These are phyloP conservation scores for Apeltes quadracus DNA, from an alignment of 2,113 vertebrate species.

Conservation along the genomic window DNA sequence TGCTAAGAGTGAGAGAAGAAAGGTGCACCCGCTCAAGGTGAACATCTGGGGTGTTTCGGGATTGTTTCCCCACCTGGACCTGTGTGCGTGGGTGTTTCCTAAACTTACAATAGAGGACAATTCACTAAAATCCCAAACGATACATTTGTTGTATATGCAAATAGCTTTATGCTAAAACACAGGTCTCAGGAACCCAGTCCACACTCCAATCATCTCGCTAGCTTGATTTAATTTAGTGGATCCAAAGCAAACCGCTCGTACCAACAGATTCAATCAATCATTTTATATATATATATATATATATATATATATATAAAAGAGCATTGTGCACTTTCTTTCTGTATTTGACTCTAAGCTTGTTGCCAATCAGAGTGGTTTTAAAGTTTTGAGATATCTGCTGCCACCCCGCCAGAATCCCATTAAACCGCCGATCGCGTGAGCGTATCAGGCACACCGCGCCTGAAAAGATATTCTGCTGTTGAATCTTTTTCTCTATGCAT, in stretches of 20 bases:
- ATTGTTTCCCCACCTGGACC: background rate
- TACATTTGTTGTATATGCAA: background rate
- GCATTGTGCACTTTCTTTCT: background rate
- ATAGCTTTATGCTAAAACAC: background rate
- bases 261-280: background rate
- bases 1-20: slow-evolving; percentile 48
- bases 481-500: background rate
- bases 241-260: background rate
- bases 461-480: slow-evolving; percentile 12
- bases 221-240: slow-evolving; percentile 10
- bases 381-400: background rate
- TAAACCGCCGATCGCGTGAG: background rate
- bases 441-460: background rate
- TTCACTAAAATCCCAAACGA: slow-evolving; percentile 5
- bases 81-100: background rate
- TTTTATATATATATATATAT: too few species aligned
- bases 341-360: background rate
- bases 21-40: slow-evolving; percentile 37
- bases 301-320: background rate
- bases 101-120: background rate
- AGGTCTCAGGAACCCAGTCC: background rate
- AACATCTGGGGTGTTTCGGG: slow-evolving; percentile 48
- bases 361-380: background rate
- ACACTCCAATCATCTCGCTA: background rate
- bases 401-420: background rate